Base-by-base conservation (phyloP, 2,888 invertebrate genomes). In the Geotrupes spiniger region DNA sequence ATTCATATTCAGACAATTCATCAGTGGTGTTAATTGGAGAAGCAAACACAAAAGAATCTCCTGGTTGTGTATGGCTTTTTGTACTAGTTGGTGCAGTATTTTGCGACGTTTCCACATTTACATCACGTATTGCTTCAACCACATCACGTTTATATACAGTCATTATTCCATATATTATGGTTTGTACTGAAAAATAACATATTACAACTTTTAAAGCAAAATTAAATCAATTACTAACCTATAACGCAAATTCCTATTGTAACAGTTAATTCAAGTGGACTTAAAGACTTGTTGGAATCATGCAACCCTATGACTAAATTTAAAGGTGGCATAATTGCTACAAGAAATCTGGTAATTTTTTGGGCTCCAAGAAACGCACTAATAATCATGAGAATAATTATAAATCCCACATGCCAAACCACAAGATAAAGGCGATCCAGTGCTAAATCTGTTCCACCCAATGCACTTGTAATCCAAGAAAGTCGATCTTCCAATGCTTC, bases 381-480 rank as follows among this genome's bases (percentile, higher is more conserved):
- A 5, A 61, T 60, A 27, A 74, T 53, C 73, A 74, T 73, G 1
- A 63, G 60, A 1, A 68, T 38, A 17, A 73, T 46, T 36, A 73
- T 54, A 51, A 72, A 70, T 1, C 57, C 58, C 1, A 61, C 53
- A 54, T 73, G 73, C 68, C 69, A 70, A 5, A 71, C 26, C 15
- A 72, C 61, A 1, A 69, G 44, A 46, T 69, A 68, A n/a, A 73
- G 52, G 17, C 68, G 54, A 49, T 69, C 70, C n/a, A 72, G 56
- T 5, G 69, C 66, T 37, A 64, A 48, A 58, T 73, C 72, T 9
- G 73, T 72, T 14, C 71, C 74, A 21, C 74, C 74, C 29, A 73
- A 51, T n/a, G 66, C 63, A 21, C 60, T 52, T 21, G 64, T 63
- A 16, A 71, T 58, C 73, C 74, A 73, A 5, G 60, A 43, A 3